These are phyloP conservation scores for Rafetus swinhoei DNA, from an alignment of 2,113 vertebrate genomes.

Conservation along the genomic window DNA sequence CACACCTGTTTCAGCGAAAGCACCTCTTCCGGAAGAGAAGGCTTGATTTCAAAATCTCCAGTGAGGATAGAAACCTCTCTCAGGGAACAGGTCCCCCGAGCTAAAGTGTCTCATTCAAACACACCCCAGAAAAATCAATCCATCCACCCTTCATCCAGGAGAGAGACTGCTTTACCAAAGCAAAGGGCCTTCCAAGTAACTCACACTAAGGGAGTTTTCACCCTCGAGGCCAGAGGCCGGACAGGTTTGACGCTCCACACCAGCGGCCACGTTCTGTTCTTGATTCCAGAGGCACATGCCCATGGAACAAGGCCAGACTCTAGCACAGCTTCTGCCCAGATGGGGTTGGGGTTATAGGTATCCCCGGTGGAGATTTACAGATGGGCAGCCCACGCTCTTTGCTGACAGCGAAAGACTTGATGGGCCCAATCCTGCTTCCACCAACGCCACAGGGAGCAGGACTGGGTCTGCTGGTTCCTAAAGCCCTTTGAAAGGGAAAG, in stretches of 20 bases:
- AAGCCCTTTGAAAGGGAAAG: neutral
- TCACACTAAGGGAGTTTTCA: neutral
- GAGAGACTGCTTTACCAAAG: neutral
- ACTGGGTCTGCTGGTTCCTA: neutral
- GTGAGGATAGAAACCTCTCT: neutral
- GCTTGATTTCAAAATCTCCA: neutral
- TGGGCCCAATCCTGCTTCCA: neutral
- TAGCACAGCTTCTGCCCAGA: neutral
- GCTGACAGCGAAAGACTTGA: neutral
- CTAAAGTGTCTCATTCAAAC: neutral
- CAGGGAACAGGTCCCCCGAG: neutral
- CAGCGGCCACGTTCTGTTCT: too few species aligned
- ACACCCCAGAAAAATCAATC: neutral
- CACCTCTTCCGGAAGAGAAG: neutral
- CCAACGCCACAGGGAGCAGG: neutral
- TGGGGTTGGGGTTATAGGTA: neutral
- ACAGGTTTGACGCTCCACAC: neutral
- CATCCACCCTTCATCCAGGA: neutral
- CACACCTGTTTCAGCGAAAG: neutral
- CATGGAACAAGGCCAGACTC: neutral
- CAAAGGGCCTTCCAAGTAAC: neutral
- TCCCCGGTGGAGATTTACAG: neutral
- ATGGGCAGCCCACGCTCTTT: neutral
- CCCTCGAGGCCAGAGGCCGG: too few species aligned
- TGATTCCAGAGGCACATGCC: fast-evolving